Percentiles rank a stretch among this genome's conserved stretches.
These are phyloP conservation scores for Alouatta palliata DNA, from an alignment of 2,113 vertebrate species.

Conservation along the genomic window DNA sequence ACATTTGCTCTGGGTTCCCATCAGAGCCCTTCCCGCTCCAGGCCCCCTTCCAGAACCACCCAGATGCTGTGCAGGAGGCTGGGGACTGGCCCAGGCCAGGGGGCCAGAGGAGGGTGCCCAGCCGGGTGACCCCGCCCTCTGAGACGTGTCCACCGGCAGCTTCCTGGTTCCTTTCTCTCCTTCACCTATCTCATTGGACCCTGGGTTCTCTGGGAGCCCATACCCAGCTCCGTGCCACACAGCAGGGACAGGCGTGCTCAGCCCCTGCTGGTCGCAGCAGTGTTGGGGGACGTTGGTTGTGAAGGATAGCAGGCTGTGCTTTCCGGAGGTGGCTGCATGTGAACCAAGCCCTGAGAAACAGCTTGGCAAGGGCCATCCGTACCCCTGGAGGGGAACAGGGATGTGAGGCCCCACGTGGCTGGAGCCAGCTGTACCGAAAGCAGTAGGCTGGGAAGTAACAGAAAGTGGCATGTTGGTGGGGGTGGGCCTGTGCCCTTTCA, in stretches of 20 bases:
- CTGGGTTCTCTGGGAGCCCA: background rate
- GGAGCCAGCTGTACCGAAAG: background rate
- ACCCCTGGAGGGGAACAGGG: too few species aligned
- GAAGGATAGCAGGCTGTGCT: background rate
- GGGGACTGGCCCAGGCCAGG: too few species aligned
- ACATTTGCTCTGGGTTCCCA: accelerated
- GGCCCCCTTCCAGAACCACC: background rate
- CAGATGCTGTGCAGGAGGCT: too few species aligned
- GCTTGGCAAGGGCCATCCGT: background rate
- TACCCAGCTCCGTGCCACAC: background rate
- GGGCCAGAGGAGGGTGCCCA: too few species aligned
- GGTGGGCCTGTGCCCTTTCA: background rate
- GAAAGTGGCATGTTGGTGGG: background rate
- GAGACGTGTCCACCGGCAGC: accelerated
- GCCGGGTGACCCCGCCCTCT: background rate
- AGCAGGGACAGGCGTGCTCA: background rate
- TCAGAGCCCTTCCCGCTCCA: background rate
- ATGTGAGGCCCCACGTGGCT: too few species aligned
- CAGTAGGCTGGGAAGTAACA: background rate
- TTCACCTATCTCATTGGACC: background rate
- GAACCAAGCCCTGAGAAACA: background rate
- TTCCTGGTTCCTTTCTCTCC: background rate
- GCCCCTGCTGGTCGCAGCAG: background rate
- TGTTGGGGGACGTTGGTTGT: background rate
- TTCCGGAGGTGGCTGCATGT: background rate